Percentiles rank a stretch among this genome's conserved stretches.
Evolutionary conservation across 37 sponge, comb jelly and placozoan species (phyloP).

Genomic region (Petrosia ficiformis): DNA sequence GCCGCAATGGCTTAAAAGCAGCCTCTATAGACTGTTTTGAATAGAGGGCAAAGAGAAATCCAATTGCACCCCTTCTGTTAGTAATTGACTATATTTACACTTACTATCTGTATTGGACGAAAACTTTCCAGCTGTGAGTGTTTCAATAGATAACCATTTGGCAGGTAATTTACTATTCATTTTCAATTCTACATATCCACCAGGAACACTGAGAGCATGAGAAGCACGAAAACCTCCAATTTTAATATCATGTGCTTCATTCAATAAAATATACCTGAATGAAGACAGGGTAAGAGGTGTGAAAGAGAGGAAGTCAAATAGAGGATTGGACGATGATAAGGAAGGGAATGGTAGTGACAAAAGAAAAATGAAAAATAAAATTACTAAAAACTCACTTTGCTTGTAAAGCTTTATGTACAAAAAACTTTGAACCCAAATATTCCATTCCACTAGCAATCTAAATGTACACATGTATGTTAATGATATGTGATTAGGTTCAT

Average conservation of each 20-base stretch:
- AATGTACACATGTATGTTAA: no score
- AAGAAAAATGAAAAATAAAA: not conserved
- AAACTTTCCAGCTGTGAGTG: conserved; percentile 42
- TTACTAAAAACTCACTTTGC: conserved; percentile 24
- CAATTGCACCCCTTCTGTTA: no score
- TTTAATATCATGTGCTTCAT: conserved; percentile 17
- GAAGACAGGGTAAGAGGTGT: not conserved
- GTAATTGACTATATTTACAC: conserved; percentile 1
- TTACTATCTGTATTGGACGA: conserved; percentile 59
- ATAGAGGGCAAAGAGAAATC: no score
- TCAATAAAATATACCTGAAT: conserved; percentile 46
- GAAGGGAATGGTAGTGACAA: no score
- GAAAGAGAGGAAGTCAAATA: no score
- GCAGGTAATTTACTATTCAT: conserved; percentile 27
- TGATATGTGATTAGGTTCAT: not conserved
- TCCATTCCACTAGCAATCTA: conserved; percentile 72
- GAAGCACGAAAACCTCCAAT: conserved; percentile 58
- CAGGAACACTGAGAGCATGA: conserved; percentile 21
- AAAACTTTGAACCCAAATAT: conserved; percentile 51
- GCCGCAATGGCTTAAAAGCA: no score
- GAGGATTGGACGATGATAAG: no score
- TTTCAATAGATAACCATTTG: conserved; percentile 72
- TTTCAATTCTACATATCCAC: conserved; percentile 31
- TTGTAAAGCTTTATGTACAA: conserved; percentile 61
- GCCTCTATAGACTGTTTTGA: no score